These are phyloP conservation scores for Chaenocephalus aceratus DNA, from an alignment of 2,113 vertebrate species.

Conservation along the genomic window DNA sequence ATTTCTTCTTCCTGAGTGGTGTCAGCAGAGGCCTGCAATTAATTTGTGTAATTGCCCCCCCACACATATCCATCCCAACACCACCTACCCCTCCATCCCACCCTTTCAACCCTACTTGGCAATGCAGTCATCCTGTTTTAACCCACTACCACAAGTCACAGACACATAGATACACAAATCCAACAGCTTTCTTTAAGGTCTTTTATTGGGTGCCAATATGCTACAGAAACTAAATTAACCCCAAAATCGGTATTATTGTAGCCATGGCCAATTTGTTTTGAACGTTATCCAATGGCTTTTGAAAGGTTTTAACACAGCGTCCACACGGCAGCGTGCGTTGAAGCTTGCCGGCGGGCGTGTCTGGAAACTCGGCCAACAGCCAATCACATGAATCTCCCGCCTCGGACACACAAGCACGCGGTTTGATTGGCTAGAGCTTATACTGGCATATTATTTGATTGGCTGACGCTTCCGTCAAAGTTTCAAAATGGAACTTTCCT, in stretches of 20 bases:
- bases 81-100: constrained; percentile 54
- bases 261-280: constrained; percentile 1
- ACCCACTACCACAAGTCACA: constrained; percentile 21
- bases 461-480: too few relatives aligned
- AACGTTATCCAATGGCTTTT: not conserved
- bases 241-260: constrained; percentile 1
- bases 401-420: too few relatives aligned
- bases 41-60: constrained; percentile 76
- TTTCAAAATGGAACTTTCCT: too few relatives aligned
- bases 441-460: too few relatives aligned
- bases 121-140: constrained; percentile 43
- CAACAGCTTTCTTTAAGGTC: constrained; percentile 33
- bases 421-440: too few relatives aligned
- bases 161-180: constrained; percentile 25
- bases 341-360: too few relatives aligned
- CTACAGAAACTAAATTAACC: constrained; percentile 20
- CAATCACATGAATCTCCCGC: too few relatives aligned
- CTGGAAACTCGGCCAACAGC: too few relatives aligned
- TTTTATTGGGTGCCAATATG: constrained; percentile 27
- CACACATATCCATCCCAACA: constrained; percentile 49
- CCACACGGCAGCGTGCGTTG: too few relatives aligned
- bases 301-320: not conserved
- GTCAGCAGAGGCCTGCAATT: constrained; percentile 80
- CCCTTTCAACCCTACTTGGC: constrained; percentile 45
- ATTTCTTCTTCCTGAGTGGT: constrained; percentile 75